Evolutionary conservation across 2,888 invertebrate genomes (phyloP), one percentile per base, ranked within the genome.

Genomic region (Eupithecia exiguata): DNA sequence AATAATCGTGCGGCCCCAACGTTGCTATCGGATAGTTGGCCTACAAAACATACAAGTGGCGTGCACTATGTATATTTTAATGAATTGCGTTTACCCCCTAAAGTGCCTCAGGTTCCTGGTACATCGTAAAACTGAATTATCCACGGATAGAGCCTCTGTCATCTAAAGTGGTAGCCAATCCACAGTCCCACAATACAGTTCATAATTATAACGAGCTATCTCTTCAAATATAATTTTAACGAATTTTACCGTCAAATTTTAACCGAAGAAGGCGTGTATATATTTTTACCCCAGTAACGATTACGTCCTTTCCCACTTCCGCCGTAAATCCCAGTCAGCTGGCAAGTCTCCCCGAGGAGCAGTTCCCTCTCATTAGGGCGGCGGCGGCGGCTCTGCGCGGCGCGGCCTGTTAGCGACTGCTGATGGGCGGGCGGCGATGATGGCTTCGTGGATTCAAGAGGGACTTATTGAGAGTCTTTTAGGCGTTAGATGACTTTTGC

Each of bases 1-100:
- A 75, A 75, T 72, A 75, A 75, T 68, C 43, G 16, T 49, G 30
- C 6, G 30, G 30, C n/a, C n/a, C 49, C 53, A n/a, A 18, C 12
- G 12, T 53, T 53, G 12, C 5, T 16, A 53, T 49, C n/a, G n/a
- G n/a, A n/a, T n/a, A 67, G 70, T 46, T 65, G 49, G 53, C 53
- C 16, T 0, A 21, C 53, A n/a, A 10, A 53, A 53, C 53, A n/a
- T n/a, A 9, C 9, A 21, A 53, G 53, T 53, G 21, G 21, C 53
- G 21, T 53, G 53, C 53, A 53, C 53, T 21, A 4, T 53, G 21
- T 10, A 21, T n/a, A 21, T 53, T 53, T 53, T 12, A 53, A 10
- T 10, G 1, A 21, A 21, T 49, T n/a, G 53, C 21, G 2, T 21
- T 53, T 53, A n/a, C 53, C 21, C 12, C 21, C 21, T 53, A n/a